Conservation (phyloP, 2,888 invertebrate species). For the Deilephila porcellus region DNA sequence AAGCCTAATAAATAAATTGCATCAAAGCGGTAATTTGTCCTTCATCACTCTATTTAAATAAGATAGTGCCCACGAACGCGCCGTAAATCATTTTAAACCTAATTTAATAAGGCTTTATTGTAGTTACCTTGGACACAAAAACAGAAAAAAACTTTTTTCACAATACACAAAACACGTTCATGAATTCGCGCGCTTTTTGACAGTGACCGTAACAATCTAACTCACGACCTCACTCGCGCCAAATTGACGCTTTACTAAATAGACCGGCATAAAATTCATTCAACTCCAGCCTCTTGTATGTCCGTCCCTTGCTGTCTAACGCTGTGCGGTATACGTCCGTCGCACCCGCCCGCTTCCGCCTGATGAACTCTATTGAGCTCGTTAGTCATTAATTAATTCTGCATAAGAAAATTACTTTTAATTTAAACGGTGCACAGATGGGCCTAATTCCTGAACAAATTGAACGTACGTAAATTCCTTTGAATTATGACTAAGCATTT, state of each 20-base stretch:
- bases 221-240: constrained; percentile 77
- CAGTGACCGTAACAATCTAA: constrained; percentile 39
- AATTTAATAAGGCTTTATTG: constrained; percentile 2
- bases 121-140: constrained; percentile 19
- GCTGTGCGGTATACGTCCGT: constrained; percentile 43
- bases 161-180: constrained; percentile 45
- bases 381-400: constrained; percentile 85
- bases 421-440: constrained; percentile 82
- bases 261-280: constrained; percentile 83
- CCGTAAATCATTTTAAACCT: background rate
- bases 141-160: constrained; percentile 35
- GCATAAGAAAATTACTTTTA: constrained; percentile 85
- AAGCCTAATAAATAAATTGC: constrained; percentile 31
- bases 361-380: constrained; percentile 84
- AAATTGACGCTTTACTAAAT: constrained; percentile 84
- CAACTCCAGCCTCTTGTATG: constrained; percentile 72
- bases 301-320: constrained; percentile 54
- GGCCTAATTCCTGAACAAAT: constrained; percentile 43
- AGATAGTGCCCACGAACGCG: constrained; percentile 6
- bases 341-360: constrained; percentile 75
- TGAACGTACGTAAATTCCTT: constrained; percentile 23
- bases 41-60: constrained; percentile 8
- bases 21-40: constrained; percentile 20
- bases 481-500: constrained; percentile 37
- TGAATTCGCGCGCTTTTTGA: constrained; percentile 67